Base-by-base conservation (phyloP, 2,113 vertebrate species). In the Ploceus nigricollis region DNA sequence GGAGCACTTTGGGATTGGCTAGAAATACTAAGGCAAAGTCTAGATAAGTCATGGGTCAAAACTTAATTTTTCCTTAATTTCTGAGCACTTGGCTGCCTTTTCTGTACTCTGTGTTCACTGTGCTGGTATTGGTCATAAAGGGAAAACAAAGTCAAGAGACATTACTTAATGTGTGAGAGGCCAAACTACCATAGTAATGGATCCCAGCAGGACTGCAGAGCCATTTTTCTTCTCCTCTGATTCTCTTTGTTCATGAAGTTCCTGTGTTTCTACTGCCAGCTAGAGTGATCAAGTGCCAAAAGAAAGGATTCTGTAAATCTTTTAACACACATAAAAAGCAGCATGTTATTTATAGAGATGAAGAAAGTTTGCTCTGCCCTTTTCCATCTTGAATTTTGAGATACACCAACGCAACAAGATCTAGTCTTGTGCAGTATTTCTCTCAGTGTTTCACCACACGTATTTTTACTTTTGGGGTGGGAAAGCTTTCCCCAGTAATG, bases 281-380 rank as follows among this genome's bases (percentile, higher is more conserved):
- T 77, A 88, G 63, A 83, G 37, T 22, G 47, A 91, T 82, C 84
- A 76, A 77, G n/a, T 86, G 54, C 82, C 85, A 75, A 77, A 87
- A 82, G 39, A 68, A 85, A 93, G 54, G 71, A 91, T 96, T 97
- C 71, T 85, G 68, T 92, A 88, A 83, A 93, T 77, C 71, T 96
- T 80, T 80, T 51, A 95, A 56, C 71, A 66, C 31, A 93, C 71
- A 86, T 71, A 87, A 93, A 94, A 96, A 73, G 27, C 56, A 73
- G 24, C 18, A 21, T 51, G 68, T 40, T 96, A 73, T 93, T 95
- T 94, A 91, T 47, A 88, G 71, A 82, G 68, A 93, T 68, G 75
- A 90, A 86, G 42, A 63, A 90, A 93, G 18, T 68, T 82, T 70
- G 24, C 35, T 94, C 42, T 85, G 57, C 63, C 68, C 76, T 86